Percentiles rank a stretch among this genome's conserved stretches.
Evolutionary conservation across 1,140 invertebrate species (phyloP).

Genomic region (Chironomus striatipennis): DNA sequence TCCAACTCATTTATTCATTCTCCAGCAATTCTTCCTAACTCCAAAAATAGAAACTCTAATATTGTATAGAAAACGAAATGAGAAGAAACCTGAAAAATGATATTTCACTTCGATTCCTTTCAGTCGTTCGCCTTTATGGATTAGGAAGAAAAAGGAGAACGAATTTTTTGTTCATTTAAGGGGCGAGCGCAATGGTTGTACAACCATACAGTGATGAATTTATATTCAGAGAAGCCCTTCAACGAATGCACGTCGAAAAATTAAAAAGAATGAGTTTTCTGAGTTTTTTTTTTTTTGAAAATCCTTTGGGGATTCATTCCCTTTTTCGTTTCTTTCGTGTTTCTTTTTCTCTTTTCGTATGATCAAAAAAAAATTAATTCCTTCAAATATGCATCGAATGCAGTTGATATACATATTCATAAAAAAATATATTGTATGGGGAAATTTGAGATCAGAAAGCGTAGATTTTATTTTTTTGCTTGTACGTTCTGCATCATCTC

Average conservation of each 20-base stretch:
- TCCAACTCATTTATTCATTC: too few species aligned
- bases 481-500: conserved; percentile 4
- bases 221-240: too few species aligned
- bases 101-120: conserved; percentile 1
- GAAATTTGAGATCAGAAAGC: neutral
- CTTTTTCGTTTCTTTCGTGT: neutral
- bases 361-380: neutral
- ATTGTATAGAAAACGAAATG: neutral
- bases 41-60: too few species aligned
- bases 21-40: too few species aligned
- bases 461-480: neutral
- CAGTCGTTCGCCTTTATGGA: neutral
- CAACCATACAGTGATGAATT: too few species aligned
- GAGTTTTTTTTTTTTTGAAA: neutral
- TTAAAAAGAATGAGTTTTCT: too few species aligned
- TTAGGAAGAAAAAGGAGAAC: neutral
- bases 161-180: too few species aligned
- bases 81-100: neutral
- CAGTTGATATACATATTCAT: neutral
- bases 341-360: too few species aligned
- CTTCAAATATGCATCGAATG: neutral
- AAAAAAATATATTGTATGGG: neutral
- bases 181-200: too few species aligned
- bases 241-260: too few species aligned
- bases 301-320: neutral